phyloP scores from a whole-genome alignment of 2,113 vertebrate genomes.

The Naja naja region DNA sequence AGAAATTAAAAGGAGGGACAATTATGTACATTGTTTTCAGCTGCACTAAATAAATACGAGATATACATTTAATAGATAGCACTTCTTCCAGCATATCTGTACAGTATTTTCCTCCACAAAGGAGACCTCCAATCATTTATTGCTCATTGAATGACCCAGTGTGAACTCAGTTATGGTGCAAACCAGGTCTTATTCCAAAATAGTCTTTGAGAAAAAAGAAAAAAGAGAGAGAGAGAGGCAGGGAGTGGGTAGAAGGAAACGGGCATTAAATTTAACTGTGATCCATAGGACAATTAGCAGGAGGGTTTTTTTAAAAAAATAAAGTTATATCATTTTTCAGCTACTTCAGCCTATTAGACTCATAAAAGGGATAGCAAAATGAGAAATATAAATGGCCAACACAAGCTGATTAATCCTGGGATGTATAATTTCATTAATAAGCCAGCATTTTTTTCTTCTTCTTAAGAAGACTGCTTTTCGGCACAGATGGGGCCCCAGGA shows the following conservation, averaged over 20 bases:
- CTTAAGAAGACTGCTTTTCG: constrained; percentile 71
- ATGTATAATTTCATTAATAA: constrained; percentile 81
- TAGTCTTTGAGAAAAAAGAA: constrained; percentile 24
- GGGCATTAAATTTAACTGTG: constrained; percentile 62
- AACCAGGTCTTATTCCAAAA: constrained; percentile 52
- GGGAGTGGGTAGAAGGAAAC: not conserved
- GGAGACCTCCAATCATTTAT: not conserved
- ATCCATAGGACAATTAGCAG: constrained; percentile 60
- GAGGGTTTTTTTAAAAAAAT: constrained; percentile 42
- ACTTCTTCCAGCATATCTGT: not conserved
- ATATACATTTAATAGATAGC: not conserved
- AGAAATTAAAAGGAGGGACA: not conserved
- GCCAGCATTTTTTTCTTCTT: constrained; percentile 39
- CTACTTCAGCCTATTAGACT: constrained; percentile 79
- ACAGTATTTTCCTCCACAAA: not conserved
- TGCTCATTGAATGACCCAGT: not conserved
- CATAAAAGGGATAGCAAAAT: constrained; percentile 79
- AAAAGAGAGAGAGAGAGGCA: not conserved
- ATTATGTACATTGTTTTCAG: not conserved
- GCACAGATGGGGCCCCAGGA: constrained; percentile 68
- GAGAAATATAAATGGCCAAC: constrained; percentile 77
- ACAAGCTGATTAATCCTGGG: constrained; percentile 75
- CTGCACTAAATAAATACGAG: not conserved
- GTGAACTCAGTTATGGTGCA: not conserved
- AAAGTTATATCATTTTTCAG: constrained; percentile 73